Evolutionary conservation across 2,888 invertebrate genomes (phyloP).

Genomic region (Drosophila koepferae): DNA sequence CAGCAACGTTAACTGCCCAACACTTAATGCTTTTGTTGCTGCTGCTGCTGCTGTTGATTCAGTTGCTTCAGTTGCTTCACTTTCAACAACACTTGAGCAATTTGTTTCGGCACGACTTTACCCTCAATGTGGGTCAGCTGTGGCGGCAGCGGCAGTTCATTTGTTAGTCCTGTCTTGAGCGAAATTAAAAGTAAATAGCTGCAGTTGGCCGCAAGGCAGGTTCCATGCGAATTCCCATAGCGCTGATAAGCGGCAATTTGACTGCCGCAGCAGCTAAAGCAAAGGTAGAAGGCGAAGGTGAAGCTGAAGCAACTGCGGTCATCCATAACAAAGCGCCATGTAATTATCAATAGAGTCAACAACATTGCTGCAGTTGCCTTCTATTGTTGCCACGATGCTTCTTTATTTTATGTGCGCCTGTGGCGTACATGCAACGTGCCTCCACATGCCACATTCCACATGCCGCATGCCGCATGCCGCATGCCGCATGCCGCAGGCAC

Average conservation of each 20-base stretch:
- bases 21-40: conserved; percentile 57
- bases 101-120: conserved; percentile 61
- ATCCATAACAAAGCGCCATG: conserved; percentile 67
- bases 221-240: conserved; percentile 26
- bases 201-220: conserved; percentile 37
- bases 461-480: conserved; percentile 18
- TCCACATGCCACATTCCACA: conserved; percentile 3
- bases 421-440: conserved; percentile 24
- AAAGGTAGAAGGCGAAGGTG: conserved; percentile 8
- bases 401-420: conserved; percentile 12
- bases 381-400: conserved; percentile 25
- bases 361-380: conserved; percentile 49
- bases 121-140: conserved; percentile 61
- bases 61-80: conserved; percentile 58
- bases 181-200: conserved; percentile 79
- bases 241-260: conserved; percentile 77
- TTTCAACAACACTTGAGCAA: conserved; percentile 73
- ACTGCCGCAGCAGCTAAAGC: conserved; percentile 46
- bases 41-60: conserved; percentile 44
- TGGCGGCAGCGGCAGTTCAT: conserved; percentile 32
- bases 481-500: conserved; percentile 24
- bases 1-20: conserved; percentile 56
- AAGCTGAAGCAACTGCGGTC: conserved; percentile 25
- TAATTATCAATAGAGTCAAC: conserved; percentile 77
- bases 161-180: conserved; percentile 69